Percentiles rank a stretch among this genome's conserved stretches.
phyloP scores from a whole-genome alignment of 2,113 vertebrate genomes.

The Cyprinodon tularosa region DNA sequence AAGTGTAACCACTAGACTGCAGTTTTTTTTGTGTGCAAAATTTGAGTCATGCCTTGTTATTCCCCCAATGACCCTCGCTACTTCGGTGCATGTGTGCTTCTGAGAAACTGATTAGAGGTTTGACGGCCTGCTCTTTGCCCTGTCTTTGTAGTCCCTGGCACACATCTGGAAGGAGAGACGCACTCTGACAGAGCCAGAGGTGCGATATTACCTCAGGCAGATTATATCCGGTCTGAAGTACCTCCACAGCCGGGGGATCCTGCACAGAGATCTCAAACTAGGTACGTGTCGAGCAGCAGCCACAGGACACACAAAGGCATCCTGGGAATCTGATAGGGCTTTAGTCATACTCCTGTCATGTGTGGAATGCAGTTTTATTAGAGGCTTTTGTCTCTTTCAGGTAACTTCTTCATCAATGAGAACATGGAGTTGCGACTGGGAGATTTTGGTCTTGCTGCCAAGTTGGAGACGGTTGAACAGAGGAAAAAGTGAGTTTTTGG shows the following conservation, averaged over 20 bases:
- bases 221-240: constrained; percentile 97
- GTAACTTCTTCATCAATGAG: constrained; percentile 99
- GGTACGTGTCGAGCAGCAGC: constrained; percentile 72
- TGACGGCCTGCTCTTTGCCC: constrained; percentile 25
- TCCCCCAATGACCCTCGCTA: no score
- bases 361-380: constrained; percentile 52
- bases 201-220: constrained; percentile 96
- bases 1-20: neutral
- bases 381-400: constrained; percentile 74
- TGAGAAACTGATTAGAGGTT: constrained; percentile 9
- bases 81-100: neutral
- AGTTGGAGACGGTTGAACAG: constrained; percentile 87
- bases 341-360: constrained; percentile 22
- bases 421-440: constrained; percentile 97
- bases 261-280: constrained; percentile 96
- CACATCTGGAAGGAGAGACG: constrained; percentile 98
- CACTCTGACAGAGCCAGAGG: constrained; percentile 94
- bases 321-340: constrained; percentile 60
- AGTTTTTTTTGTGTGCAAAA: neutral
- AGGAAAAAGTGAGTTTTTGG: constrained; percentile 89
- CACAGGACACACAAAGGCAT: constrained; percentile 25
- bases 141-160: constrained; percentile 88
- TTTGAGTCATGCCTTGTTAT: neutral
- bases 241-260: constrained; percentile 92
- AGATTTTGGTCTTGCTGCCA: constrained; percentile 94